Base-by-base conservation (phyloP, 2,888 invertebrate genomes). In the Synanthedon myopaeformis region DNA sequence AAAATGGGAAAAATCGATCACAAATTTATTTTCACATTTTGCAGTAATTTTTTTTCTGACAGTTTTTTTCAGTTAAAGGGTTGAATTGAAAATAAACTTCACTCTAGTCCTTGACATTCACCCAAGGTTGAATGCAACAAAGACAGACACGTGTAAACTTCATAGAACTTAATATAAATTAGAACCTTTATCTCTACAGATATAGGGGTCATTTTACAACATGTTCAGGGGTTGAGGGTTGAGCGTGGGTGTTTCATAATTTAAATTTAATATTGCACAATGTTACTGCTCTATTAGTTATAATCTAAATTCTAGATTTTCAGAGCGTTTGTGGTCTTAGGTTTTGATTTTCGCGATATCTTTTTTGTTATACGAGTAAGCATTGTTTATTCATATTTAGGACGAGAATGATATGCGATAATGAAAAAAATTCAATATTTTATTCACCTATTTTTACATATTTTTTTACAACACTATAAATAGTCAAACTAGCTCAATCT, bases 41-140 rank as follows among this genome's bases (percentile, higher is more conserved):
- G 23, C 23, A 5, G 1, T 23, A 5, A 23, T 23, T 23, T 23
- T 5, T 4, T 23, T 23, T 23, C 19, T 23, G 19, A 42, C 4
- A 42, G 3, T 10, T 48, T n/a, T 13, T 51, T 49, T 19, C 2
- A 49, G 3, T 28, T 35, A 53, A 53, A 55, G 8, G 35, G 63
- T 59, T 57, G 56, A 61, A 35, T 52, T n/a, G 35, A 60, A 65
- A 72, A 62, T 41, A 65, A 53, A 62, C 67, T 65, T 57, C 49
- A 42, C 50, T 49, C 55, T 41, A 55, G 67, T 67, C 84, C 83
- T 67, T 85, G 84, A 77, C 83, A 82, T 81, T 83, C 77, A 72
- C 61, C 57, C 75, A 82, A 84, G 84, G 84, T 68, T 56, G 60
- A 62, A 63, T 56, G 48, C 53, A 74, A 74, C 73, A 75, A 75